Evolutionary conservation across 2,888 invertebrate species (phyloP).

Genomic region (Melanostoma mellinum): DNA sequence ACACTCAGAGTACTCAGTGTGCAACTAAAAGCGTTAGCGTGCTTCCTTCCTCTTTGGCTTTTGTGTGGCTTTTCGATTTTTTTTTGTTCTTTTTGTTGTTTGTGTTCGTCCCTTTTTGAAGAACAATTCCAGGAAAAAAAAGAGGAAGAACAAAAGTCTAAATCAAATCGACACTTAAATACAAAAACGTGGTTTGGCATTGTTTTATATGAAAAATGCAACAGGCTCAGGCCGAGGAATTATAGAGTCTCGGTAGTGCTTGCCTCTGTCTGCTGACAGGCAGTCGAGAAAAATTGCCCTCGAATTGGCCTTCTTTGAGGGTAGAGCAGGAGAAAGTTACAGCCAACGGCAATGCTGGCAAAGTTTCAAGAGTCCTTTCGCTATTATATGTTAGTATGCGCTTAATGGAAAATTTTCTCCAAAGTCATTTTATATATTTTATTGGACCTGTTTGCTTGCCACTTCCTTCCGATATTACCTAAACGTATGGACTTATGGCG

Average conservation of each 20-base stretch:
- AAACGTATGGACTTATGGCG: constrained; percentile 7
- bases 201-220: constrained; percentile 75
- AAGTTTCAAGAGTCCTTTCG: constrained; percentile 73
- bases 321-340: background rate
- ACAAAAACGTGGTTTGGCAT: constrained; percentile 74
- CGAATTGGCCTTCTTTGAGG: constrained; percentile 35
- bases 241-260: constrained; percentile 5
- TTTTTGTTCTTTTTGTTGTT: constrained; percentile 28
- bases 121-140: constrained; percentile 21
- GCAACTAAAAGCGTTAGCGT: constrained; percentile 69
- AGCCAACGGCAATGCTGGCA: constrained; percentile 64
- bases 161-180: constrained; percentile 74
- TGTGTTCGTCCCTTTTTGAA: constrained; percentile 32
- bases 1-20: constrained; percentile 57
- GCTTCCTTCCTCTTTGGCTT: constrained; percentile 67
- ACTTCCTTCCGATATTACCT: constrained; percentile 70
- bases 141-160: constrained; percentile 57
- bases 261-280: constrained; percentile 47
- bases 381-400: constrained; percentile 51
- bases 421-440: constrained; percentile 70
- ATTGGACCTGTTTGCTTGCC: constrained; percentile 72
- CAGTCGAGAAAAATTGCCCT: constrained; percentile 58
- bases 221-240: constrained; percentile 63
- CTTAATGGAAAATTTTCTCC: constrained; percentile 53
- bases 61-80: constrained; percentile 45